Evolutionary conservation across 2,113 vertebrate genomes (phyloP).

Genomic region (Aegotheles bennettii): DNA sequence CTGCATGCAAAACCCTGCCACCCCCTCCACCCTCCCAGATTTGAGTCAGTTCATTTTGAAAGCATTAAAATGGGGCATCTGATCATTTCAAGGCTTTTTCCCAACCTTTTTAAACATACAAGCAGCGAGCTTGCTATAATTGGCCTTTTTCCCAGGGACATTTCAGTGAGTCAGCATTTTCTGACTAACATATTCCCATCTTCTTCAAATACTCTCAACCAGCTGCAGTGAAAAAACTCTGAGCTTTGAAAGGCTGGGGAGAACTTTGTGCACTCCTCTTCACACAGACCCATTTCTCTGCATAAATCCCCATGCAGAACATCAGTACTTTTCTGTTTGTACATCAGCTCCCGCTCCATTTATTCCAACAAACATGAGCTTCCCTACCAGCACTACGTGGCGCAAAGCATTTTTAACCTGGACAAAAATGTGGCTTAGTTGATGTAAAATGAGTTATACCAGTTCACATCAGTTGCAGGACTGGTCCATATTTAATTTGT

Average conservation of each 20-base stretch:
- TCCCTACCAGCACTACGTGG: background rate
- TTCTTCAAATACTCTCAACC: background rate
- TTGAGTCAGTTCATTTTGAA: background rate
- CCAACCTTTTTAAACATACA: background rate
- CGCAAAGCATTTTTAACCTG: background rate
- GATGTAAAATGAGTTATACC: background rate
- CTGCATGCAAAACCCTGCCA: background rate
- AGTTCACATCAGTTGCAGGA: background rate
- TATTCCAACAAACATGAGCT: background rate
- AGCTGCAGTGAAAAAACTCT: background rate
- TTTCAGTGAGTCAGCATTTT: constrained; percentile 36
- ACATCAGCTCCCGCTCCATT: background rate
- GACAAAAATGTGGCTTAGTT: background rate
- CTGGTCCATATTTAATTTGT: accelerated
- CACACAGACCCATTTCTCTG: background rate
- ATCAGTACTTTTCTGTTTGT: background rate
- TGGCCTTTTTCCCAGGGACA: background rate
- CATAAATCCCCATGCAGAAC: background rate
- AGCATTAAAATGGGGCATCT: background rate
- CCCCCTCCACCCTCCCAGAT: background rate
- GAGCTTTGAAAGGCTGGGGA: background rate
- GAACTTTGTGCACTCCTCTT: background rate
- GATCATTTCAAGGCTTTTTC: background rate
- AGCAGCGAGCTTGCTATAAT: background rate
- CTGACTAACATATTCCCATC: background rate